Evolutionary conservation across 2,797 vertebrate species (phyloP).

Genomic region (Falco rusticolus): DNA sequence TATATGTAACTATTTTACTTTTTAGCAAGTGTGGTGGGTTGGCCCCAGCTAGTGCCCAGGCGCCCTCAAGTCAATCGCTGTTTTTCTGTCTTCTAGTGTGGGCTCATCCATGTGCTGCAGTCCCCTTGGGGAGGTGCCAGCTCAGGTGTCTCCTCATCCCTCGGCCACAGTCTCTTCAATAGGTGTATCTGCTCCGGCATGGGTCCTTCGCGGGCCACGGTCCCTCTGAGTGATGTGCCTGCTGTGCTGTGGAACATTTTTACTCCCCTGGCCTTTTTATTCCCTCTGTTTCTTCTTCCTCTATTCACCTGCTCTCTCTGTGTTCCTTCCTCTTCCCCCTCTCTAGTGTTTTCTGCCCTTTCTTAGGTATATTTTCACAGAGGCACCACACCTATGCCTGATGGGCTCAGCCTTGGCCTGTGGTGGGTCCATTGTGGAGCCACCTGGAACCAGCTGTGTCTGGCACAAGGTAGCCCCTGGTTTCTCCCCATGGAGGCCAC

Average conservation of each 20-base stretch:
- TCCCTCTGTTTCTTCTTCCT: background rate
- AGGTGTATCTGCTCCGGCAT: background rate
- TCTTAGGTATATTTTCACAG: background rate
- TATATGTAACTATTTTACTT: background rate
- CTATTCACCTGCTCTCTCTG: background rate
- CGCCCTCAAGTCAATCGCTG: background rate
- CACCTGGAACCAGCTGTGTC: background rate
- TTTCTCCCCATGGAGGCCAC: background rate
- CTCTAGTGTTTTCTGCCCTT: background rate
- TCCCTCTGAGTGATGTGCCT: background rate
- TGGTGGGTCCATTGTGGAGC: background rate
- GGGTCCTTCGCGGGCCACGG: accelerated
- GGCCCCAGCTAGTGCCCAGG: background rate
- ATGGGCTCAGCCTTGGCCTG: background rate
- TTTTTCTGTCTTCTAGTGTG: background rate
- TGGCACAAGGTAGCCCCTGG: background rate
- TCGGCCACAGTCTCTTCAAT: background rate
- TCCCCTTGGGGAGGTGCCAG: background rate
- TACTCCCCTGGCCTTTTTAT: background rate
- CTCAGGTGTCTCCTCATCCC: accelerated
- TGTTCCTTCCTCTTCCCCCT: background rate
- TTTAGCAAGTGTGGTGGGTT: background rate
- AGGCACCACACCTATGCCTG: accelerated
- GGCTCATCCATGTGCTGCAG: background rate
- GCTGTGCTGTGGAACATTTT: background rate